phyloP scores from a whole-genome alignment of 2,888 invertebrate species.

The Tachina fera region DNA sequence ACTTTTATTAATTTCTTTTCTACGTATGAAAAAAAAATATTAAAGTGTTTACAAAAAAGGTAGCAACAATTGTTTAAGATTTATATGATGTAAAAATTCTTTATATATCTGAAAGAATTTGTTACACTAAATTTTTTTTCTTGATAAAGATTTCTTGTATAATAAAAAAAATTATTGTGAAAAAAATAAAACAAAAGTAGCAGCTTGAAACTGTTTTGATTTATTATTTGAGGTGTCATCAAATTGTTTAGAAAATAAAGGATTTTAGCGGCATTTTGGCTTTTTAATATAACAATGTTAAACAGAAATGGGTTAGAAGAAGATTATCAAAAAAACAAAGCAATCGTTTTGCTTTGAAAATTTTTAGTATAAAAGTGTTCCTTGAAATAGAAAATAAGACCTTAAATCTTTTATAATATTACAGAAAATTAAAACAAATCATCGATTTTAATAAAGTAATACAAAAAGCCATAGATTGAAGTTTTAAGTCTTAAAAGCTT shows the following conservation, averaged over 20 bases:
- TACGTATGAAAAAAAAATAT: slow-evolving; percentile 6
- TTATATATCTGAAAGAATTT: slow-evolving; percentile 34
- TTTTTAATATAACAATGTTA: neutral
- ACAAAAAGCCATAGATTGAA: too few relatives aligned
- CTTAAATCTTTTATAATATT: too few relatives aligned
- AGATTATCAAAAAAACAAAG: neutral
- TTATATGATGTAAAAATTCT: slow-evolving; percentile 43
- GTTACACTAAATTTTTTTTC: slow-evolving; percentile 60
- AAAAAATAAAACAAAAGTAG: neutral
- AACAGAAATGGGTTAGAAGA: neutral
- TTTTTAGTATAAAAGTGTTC: too few relatives aligned
- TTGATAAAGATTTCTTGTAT: neutral
- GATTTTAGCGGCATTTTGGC: slow-evolving; percentile 26
- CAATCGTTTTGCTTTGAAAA: too few relatives aligned
- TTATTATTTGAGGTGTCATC: slow-evolving; percentile 69
- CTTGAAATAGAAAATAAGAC: too few relatives aligned
- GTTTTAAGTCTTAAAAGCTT: too few relatives aligned
- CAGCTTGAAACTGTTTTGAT: slow-evolving; percentile 73
- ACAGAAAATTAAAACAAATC: too few relatives aligned
- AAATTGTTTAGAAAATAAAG: slow-evolving; percentile 62
- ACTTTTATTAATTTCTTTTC: slow-evolving; percentile 25
- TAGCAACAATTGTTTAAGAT: slow-evolving; percentile 47
- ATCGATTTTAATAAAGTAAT: too few relatives aligned
- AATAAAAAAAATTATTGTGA: slow-evolving; percentile 6
- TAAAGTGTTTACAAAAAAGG: slow-evolving; percentile 52